phyloP scores from a whole-genome alignment of 2,113 vertebrate genomes.

The Catharus fuscescens region DNA sequence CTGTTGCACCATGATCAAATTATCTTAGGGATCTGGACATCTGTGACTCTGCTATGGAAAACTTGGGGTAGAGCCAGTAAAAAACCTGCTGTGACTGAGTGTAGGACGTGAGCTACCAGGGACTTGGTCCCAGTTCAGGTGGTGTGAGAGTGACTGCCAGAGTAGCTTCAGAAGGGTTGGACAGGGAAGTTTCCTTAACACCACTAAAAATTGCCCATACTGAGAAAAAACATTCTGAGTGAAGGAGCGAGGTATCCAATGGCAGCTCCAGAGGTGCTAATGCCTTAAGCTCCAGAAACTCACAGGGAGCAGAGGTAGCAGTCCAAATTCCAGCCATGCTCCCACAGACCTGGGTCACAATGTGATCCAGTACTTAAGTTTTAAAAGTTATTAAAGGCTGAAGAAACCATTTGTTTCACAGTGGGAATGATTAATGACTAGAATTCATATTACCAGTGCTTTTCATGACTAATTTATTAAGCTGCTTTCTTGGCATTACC shows the following conservation, averaged over 20 bases:
- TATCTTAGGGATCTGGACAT: accelerated
- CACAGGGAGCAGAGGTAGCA: background rate
- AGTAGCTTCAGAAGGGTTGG: background rate
- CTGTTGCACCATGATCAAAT: background rate
- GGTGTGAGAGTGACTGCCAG: background rate
- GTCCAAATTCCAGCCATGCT: background rate
- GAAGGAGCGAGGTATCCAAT: background rate
- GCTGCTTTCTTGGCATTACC: background rate
- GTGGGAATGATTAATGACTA: background rate
- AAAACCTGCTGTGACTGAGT: background rate
- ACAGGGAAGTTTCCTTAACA: background rate
- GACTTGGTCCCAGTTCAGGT: background rate
- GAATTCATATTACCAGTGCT: background rate
- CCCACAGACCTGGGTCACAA: background rate
- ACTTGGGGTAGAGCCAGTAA: background rate
- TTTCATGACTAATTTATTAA: background rate
- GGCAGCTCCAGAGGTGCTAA: background rate
- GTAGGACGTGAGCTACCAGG: background rate
- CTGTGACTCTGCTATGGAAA: background rate
- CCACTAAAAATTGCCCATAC: background rate
- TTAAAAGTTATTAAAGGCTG: background rate
- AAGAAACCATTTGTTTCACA: constrained; percentile 3
- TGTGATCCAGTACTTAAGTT: background rate
- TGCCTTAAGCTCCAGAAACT: background rate
- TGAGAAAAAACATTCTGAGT: background rate